Evolutionary conservation across 2,797 vertebrate genomes (phyloP).

Genomic region (Argyrosomus regius): DNA sequence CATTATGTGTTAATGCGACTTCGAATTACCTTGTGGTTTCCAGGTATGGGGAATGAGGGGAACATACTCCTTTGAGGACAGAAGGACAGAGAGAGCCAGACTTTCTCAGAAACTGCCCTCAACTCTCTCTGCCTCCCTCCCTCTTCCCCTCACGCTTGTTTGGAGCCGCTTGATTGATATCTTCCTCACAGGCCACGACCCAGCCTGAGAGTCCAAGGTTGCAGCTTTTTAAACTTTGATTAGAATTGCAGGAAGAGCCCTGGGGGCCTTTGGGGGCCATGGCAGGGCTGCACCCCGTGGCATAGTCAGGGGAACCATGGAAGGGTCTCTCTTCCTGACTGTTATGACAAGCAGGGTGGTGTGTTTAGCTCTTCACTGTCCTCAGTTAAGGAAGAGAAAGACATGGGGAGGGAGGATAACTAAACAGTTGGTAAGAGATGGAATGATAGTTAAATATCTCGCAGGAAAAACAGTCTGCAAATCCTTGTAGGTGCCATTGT

Average conservation of each 20-base stretch:
- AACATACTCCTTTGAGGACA: conserved; percentile 42
- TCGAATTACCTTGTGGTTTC: conserved; percentile 56
- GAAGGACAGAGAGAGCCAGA: conserved; percentile 26
- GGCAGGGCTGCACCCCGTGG: conserved; percentile 54
- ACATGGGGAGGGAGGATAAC: conserved; percentile 16
- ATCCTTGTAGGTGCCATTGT: conserved; percentile 26
- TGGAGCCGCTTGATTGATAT: conserved; percentile 80
- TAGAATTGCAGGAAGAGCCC: conserved; percentile 84
- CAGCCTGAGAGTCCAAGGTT: conserved; percentile 75
- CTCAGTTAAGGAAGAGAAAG: conserved; percentile 29
- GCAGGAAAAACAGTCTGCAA: conserved; percentile 25
- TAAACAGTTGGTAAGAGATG: conserved; percentile 40
- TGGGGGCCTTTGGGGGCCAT: conserved; percentile 46
- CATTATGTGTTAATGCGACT: conserved; percentile 66
- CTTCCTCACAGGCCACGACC: conserved; percentile 75
- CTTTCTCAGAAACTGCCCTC: conserved; percentile 54
- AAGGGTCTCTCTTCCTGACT: conserved; percentile 56
- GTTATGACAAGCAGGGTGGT: conserved; percentile 65
- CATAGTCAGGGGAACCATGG: conserved; percentile 38
- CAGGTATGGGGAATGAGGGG: conserved; percentile 38
- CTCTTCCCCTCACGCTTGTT: conserved; percentile 68
- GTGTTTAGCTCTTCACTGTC: conserved; percentile 68
- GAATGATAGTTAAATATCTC: conserved; percentile 42
- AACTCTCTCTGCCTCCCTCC: conserved; percentile 40
- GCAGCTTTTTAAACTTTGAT: conserved; percentile 77